phyloP scores from a whole-genome alignment of 2,797 vertebrate species.

The Fistularia tabacaria region DNA sequence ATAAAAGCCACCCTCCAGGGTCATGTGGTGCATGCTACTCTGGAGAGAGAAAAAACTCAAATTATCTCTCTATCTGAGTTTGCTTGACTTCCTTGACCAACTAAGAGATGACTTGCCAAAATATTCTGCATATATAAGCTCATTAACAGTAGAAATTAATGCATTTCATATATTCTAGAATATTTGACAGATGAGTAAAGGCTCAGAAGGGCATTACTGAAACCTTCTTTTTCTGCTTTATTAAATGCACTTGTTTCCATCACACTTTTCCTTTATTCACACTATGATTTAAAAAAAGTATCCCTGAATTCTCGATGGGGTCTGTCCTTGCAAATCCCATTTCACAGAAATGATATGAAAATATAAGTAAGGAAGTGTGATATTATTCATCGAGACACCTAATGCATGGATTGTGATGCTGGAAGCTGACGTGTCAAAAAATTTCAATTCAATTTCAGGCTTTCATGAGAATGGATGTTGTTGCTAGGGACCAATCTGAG shows the following conservation, averaged over 20 bases:
- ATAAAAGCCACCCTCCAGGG: too few relatives aligned
- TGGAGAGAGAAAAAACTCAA: too few relatives aligned
- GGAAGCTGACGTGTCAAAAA: conserved; percentile 39
- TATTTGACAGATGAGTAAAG: too few relatives aligned
- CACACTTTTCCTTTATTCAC: conserved; percentile 12
- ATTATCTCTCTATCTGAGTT: too few relatives aligned
- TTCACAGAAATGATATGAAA: conserved; percentile 29
- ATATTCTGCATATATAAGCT: too few relatives aligned
- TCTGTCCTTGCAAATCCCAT: conserved; percentile 19
- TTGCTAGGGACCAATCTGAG: conserved; percentile 27
- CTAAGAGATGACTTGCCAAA: too few relatives aligned
- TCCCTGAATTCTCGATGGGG: conserved; percentile 9
- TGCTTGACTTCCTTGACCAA: too few relatives aligned
- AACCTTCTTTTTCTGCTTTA: conserved; percentile 4
- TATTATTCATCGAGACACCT: conserved; percentile 38
- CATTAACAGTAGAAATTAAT: too few relatives aligned
- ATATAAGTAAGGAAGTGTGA: conserved; percentile 34
- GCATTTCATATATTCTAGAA: too few relatives aligned
- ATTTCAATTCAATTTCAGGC: conserved; percentile 33
- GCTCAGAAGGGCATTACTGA: background rate
- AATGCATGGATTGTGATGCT: conserved; percentile 29
- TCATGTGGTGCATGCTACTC: too few relatives aligned
- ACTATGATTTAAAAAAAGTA: conserved; percentile 17
- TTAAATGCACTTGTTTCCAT: conserved; percentile 11
- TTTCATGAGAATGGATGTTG: conserved; percentile 31